Conservation (phyloP, 1,140 invertebrate species). For the Helicoverpa zea region DNA sequence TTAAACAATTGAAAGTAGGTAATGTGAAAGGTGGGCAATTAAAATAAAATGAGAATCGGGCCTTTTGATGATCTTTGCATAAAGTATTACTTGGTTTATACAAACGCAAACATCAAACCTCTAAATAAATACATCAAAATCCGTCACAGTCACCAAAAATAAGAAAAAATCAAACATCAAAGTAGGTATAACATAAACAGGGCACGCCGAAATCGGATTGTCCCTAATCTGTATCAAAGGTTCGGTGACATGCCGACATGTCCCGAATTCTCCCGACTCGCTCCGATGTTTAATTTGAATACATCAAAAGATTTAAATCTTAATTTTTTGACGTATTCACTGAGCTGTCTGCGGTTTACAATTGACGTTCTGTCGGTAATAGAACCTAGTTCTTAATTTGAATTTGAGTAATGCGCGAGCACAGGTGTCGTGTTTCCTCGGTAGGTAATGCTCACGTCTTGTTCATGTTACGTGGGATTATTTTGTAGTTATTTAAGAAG, state of each 20-base stretch:
- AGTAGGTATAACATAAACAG: slow-evolving; percentile 40
- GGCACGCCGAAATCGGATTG: slow-evolving; percentile 54
- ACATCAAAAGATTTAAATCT: slow-evolving; percentile 56
- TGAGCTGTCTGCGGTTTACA: slow-evolving; percentile 46
- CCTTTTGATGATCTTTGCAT: too few relatives aligned
- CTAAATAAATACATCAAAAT: slow-evolving; percentile 25
- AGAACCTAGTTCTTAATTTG: slow-evolving; percentile 38
- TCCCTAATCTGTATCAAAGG: slow-evolving; percentile 58
- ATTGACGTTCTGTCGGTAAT: slow-evolving; percentile 41
- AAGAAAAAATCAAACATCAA: slow-evolving; percentile 11
- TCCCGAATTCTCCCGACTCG: slow-evolving; percentile 12
- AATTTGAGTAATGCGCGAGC: slow-evolving; percentile 46
- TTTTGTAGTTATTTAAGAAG: slow-evolving; percentile 11
- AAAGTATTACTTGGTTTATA: not conserved
- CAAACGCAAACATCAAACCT: not conserved
- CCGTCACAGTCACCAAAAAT: not conserved
- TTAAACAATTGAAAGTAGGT: too few relatives aligned
- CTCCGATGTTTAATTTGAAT: slow-evolving; percentile 52
- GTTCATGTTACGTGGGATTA: slow-evolving; percentile 37
- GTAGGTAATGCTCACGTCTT: slow-evolving; percentile 34
- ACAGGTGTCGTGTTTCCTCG: slow-evolving; percentile 28
- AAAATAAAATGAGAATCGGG: too few relatives aligned
- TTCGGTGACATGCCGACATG: slow-evolving; percentile 51
- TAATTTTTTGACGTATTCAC: slow-evolving; percentile 55
- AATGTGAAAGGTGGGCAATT: too few relatives aligned